Base-by-base conservation (phyloP, 2,888 invertebrate species). In the Sesia apiformis region DNA sequence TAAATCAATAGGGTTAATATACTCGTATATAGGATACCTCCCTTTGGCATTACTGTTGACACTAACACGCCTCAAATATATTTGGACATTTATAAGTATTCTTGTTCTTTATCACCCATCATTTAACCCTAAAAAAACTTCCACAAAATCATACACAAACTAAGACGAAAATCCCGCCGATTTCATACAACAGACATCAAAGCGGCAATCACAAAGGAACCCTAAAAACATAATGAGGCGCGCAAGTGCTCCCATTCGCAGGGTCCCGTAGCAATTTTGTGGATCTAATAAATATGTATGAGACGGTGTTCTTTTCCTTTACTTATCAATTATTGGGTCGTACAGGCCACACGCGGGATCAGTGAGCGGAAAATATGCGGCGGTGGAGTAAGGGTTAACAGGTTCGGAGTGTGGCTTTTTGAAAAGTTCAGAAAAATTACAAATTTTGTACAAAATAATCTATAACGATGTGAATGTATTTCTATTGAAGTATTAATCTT, bases 301-400 rank as follows among this genome's bases (percentile, higher is more conserved):
- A 80, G 82, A 80, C 77, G 78, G 82, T 75, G 68, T 72, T 82
- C 81, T 89, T 88, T 89, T 89, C 84, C 88, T 88, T 86, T 86
- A 86, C 88, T 90, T 90, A 89, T 86, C 90, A 90, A 90, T 90
- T 90, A 90, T 81, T 80, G 82, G 84, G 80, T 77, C 84, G 83
- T 88, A 87, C 84, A 81, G 78, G 72, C 77, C 80, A 81, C 84
- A 77, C 75, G 72, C 69, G 75, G 62, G 76, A 73, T 73, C 74
- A 64, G 67, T 72, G 69, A 72, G 63, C 69, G 74, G 77, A 72
- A 77, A 76, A 79, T 75, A 72, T 76, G 70, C 75, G 63, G 54
- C 65, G 61, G 70, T 58, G 64, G 62, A 67, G 81, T 63, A 84
- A 85, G 86, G 85, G 86, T 85, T 86, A 82, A 81, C 67, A 54